phyloP scores from a whole-genome alignment of 2,113 vertebrate species.

The Cyphomyrus discorhynchus region DNA sequence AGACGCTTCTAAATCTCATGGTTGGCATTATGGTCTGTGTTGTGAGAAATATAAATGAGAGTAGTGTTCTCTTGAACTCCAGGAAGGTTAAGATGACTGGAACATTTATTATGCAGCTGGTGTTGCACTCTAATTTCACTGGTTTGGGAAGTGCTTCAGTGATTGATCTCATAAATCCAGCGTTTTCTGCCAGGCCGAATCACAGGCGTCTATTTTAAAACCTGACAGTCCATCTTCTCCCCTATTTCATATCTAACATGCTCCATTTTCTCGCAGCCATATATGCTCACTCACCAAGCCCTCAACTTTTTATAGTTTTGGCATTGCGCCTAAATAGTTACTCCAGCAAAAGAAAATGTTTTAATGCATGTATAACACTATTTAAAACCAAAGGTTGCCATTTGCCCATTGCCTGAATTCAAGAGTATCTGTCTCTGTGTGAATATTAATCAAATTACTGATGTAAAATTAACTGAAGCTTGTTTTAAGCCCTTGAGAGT shows the following conservation, averaged over 20 bases:
- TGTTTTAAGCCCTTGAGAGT: constrained; percentile 3
- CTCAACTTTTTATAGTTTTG: background rate
- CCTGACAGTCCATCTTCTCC: background rate
- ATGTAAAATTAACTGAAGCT: constrained; percentile 7
- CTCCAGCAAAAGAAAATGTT: background rate
- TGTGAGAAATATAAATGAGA: background rate
- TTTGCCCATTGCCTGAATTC: background rate
- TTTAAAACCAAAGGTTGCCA: background rate
- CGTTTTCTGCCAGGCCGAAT: background rate
- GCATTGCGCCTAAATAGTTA: background rate
- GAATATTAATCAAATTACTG: background rate
- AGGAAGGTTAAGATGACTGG: background rate
- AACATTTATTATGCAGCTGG: background rate
- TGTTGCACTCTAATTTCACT: background rate
- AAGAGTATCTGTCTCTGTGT: background rate
- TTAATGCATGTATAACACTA: background rate
- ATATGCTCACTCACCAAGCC: background rate
- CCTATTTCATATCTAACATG: background rate
- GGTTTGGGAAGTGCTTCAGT: background rate
- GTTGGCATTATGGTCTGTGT: background rate
- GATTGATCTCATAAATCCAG: background rate
- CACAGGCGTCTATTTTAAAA: background rate
- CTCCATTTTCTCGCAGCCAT: background rate
- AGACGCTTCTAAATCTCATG: background rate
- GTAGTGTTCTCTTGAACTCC: background rate